Percentiles rank a stretch among this genome's conserved stretches.
phyloP scores from a whole-genome alignment of 2,113 vertebrate species.

The Malurus melanocephalus region DNA sequence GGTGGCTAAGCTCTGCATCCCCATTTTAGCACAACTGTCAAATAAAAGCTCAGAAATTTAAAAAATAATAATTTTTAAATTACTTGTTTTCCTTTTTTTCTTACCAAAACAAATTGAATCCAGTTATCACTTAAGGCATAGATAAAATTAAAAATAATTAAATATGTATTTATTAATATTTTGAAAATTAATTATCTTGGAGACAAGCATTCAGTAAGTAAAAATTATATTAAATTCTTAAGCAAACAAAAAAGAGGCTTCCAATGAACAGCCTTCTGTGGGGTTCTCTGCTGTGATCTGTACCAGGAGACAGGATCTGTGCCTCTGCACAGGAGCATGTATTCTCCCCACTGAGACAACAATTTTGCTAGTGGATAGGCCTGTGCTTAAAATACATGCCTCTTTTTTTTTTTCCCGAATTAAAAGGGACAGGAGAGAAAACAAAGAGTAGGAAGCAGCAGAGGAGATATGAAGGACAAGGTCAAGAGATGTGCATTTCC shows the following conservation, averaged over 20 bases:
- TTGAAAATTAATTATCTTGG: neutral
- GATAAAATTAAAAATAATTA: neutral
- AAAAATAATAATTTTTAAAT: neutral
- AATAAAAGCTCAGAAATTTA: neutral
- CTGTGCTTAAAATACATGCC: neutral
- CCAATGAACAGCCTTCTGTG: neutral
- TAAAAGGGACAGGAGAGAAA: neutral
- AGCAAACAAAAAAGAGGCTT: neutral
- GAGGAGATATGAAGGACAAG: neutral
- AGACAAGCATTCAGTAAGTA: neutral
- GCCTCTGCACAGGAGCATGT: neutral
- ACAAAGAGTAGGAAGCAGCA: neutral
- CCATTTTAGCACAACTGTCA: neutral
- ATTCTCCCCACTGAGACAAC: neutral
- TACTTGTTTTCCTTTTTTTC: neutral
- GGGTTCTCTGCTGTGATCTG: neutral
- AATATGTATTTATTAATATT: neutral
- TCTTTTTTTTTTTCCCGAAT: neutral
- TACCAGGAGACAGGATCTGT: neutral
- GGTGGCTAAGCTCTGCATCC: neutral
- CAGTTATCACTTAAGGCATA: neutral
- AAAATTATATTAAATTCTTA: neutral
- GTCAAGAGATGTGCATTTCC: neutral
- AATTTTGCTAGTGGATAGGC: neutral
- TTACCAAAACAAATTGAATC: neutral